A percentile compares a stretch with the other conserved stretches of the same genome.
Evolutionary conservation across 2,113 vertebrate genomes (phyloP).

Genomic region (Alaudala cheleensis): DNA sequence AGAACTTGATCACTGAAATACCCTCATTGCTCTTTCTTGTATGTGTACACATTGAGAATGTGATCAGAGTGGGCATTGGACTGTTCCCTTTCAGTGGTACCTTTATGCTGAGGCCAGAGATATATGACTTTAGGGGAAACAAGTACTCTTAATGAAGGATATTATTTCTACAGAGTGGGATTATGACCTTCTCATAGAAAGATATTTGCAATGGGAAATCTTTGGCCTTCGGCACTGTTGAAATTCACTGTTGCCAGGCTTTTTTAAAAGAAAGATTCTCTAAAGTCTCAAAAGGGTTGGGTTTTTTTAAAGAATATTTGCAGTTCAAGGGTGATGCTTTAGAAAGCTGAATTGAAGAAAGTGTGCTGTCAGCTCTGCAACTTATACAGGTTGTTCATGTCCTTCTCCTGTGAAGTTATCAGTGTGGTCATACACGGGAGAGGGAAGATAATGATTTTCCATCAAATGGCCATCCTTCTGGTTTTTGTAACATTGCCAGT

Average conservation of each 20-base stretch:
- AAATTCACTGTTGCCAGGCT: not conserved
- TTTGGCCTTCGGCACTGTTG: not conserved
- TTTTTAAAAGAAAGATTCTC: not conserved
- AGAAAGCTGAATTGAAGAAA: not conserved
- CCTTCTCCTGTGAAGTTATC: conserved; percentile 20
- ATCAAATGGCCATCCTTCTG: conserved; percentile 32
- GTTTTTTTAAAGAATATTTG: not conserved
- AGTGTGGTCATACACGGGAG: conserved; percentile 5
- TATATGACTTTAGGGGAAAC: not conserved
- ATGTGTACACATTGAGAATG: not conserved
- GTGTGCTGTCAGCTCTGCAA: not conserved
- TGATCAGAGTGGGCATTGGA: not conserved
- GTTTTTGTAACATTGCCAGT: conserved; percentile 16
- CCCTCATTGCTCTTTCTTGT: not conserved
- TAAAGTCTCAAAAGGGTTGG: not conserved
- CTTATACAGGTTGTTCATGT: conserved; percentile 29
- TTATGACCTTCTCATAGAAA: not conserved
- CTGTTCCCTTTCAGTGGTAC: not conserved
- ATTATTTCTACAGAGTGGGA: not conserved
- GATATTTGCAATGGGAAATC: not conserved
- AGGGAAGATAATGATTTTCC: conserved; percentile 57
- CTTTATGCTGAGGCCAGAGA: not conserved
- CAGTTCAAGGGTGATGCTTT: not conserved
- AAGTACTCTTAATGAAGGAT: not conserved
- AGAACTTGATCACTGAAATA: not conserved